These are phyloP conservation scores for Cotesia glomerata DNA, from an alignment of 1,140 invertebrate species.

Conservation along the genomic window DNA sequence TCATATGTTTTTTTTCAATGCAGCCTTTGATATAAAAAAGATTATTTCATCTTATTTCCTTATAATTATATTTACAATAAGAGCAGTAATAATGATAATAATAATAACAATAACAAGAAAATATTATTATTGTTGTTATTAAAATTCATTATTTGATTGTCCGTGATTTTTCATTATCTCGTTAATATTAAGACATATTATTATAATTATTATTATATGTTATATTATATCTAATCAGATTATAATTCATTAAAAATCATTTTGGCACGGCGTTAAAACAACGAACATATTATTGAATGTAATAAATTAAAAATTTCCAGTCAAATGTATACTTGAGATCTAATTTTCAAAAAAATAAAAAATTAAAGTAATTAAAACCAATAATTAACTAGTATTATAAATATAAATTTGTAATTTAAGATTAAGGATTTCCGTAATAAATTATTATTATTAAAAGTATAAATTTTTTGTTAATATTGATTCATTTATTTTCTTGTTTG, in stretches of 20 bases:
- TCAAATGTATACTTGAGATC: neutral
- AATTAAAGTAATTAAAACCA: constrained; percentile 1
- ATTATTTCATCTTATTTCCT: too few species aligned
- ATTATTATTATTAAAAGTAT: constrained; percentile 48
- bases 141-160: neutral
- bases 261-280: neutral
- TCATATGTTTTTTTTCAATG: too few species aligned
- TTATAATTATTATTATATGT: too few species aligned
- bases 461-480: constrained; percentile 46
- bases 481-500: constrained; percentile 34
- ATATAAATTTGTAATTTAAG: constrained; percentile 48
- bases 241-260: neutral
- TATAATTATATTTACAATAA: too few species aligned
- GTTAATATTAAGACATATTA: constrained; percentile 13
- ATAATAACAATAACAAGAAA: constrained; percentile 19
- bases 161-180: constrained; percentile 1
- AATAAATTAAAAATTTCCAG: neutral
- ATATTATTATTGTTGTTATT: constrained; percentile 6
- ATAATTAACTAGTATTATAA: constrained; percentile 43
- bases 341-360: neutral
- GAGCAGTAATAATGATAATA: neutral
- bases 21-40: too few species aligned
- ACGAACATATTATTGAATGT: constrained; percentile 9
- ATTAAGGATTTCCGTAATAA: constrained; percentile 55
- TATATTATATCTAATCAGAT: constrained; percentile 1